Conservation (phyloP, 2,113 vertebrate genomes). For the Siniperca knerii region DNA sequence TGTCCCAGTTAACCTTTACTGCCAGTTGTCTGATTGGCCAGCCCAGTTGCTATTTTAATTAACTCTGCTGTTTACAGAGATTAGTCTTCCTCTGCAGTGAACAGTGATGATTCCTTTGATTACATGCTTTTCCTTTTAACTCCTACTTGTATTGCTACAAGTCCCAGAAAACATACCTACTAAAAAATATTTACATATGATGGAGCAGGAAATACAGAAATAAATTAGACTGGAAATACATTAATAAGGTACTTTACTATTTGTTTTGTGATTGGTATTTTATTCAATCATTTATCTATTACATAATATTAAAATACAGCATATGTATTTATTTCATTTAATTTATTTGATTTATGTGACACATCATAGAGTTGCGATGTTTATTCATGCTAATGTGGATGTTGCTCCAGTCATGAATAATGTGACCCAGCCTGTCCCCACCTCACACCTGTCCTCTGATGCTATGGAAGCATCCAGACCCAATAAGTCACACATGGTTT, state of each 20-base stretch:
- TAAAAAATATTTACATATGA: neutral
- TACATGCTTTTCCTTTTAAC: neutral
- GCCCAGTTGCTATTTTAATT: neutral
- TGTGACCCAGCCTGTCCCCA: slow-evolving; percentile 14
- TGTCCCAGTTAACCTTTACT: neutral
- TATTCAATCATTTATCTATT: neutral
- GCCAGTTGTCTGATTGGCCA: slow-evolving; percentile 5
- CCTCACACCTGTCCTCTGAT: slow-evolving; percentile 62
- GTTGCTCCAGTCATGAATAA: slow-evolving; percentile 48
- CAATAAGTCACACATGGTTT: slow-evolving; percentile 77
- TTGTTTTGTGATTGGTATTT: neutral
- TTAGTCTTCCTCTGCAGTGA: neutral
- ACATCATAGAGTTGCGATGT: slow-evolving; percentile 15
- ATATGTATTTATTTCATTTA: neutral
- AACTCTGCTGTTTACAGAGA: neutral
- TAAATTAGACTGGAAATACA: neutral
- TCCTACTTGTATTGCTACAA: neutral
- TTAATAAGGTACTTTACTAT: neutral
- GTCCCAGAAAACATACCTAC: neutral
- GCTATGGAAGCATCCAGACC: slow-evolving; percentile 54
- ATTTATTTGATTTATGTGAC: neutral
- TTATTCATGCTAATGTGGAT: slow-evolving; percentile 49
- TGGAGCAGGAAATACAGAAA: neutral
- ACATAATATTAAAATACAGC: neutral
- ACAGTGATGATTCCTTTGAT: neutral